Evolutionary conservation across 1,140 invertebrate genomes (phyloP).

Genomic region (Habropoda laboriosa): DNA sequence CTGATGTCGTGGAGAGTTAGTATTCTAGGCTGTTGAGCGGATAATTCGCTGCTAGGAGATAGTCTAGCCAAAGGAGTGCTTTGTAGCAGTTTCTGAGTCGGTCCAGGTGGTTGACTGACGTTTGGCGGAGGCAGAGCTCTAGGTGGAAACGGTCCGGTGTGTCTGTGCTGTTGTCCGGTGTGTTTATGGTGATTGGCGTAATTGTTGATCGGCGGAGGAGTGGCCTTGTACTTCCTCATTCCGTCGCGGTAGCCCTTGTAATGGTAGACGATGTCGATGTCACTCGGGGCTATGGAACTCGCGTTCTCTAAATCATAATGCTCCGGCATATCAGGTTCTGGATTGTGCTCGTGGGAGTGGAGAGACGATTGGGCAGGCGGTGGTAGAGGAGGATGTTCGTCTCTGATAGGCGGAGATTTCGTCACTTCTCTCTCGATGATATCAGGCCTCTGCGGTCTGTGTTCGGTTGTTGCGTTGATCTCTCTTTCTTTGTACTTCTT

Average conservation of each 20-base stretch:
- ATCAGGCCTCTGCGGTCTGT: conserved; percentile 90
- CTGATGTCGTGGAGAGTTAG: conserved; percentile 96
- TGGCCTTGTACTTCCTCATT: conserved; percentile 92
- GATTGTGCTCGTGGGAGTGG: conserved; percentile 86
- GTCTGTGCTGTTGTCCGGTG: conserved; percentile 87
- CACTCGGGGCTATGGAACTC: conserved; percentile 97
- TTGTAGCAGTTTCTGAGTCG: conserved; percentile 87
- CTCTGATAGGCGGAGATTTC: conserved; percentile 88
- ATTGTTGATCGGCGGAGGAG: conserved; percentile 86
- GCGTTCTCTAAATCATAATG: conserved; percentile 99
- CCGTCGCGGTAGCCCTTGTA: conserved; percentile 96
- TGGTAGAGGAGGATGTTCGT: conserved; percentile 89
- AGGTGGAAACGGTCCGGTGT: conserved; percentile 86
- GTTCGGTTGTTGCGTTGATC: conserved; percentile 84
- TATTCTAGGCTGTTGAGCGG: conserved; percentile 94
- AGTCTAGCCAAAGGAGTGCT: conserved; percentile 94
- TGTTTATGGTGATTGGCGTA: conserved; percentile 89
- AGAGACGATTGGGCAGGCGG: conserved; percentile 84
- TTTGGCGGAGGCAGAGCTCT: conserved; percentile 86
- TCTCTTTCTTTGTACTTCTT: conserved; percentile 95
- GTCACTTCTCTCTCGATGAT: conserved; percentile 95
- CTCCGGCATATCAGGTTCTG: conserved; percentile 92
- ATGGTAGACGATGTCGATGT: conserved; percentile 98
- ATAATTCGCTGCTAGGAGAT: conserved; percentile 95
- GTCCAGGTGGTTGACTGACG: conserved; percentile 82